A percentile compares a stretch with the other conserved stretches of the same genome.
phyloP scores from a whole-genome alignment of 2,888 invertebrate genomes.

The Torymus auratus region DNA sequence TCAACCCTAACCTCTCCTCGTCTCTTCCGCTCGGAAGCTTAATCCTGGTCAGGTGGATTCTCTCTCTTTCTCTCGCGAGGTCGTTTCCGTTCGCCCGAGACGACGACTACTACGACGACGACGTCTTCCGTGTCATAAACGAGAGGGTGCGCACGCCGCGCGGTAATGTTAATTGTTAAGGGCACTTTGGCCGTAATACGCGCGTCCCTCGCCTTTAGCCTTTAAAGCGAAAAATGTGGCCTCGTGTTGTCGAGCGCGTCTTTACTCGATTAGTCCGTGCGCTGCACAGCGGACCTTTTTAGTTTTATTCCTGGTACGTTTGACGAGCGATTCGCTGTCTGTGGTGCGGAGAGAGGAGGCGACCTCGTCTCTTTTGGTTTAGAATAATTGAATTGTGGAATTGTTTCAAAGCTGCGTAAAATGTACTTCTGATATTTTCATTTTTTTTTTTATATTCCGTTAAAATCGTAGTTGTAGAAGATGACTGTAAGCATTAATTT shows the following conservation, averaged over 20 bases:
- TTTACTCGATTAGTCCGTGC: neutral
- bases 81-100: slow-evolving; percentile 35
- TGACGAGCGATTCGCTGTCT: too few relatives aligned
- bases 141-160: neutral
- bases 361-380: too few relatives aligned
- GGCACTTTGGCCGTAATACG: slow-evolving; percentile 5
- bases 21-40: slow-evolving; percentile 45
- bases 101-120: neutral
- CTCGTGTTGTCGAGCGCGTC: neutral
- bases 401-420: too few relatives aligned
- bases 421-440: too few relatives aligned
- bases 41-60: slow-evolving; percentile 53
- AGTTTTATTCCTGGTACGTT: too few relatives aligned
- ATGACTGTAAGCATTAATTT: too few relatives aligned
- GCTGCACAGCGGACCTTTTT: too few relatives aligned
- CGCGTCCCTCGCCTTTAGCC: neutral
- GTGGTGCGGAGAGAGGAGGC: too few relatives aligned
- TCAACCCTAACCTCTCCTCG: neutral
- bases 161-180: slow-evolving; percentile 35
- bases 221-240: neutral
- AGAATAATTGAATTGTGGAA: too few relatives aligned
- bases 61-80: slow-evolving; percentile 7
- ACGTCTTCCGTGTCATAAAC: slow-evolving; percentile 39
- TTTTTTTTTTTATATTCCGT: too few relatives aligned
- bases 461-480: too few relatives aligned